phyloP scores from a whole-genome alignment of 2,888 invertebrate genomes.

The Hanleya hanleyi region DNA sequence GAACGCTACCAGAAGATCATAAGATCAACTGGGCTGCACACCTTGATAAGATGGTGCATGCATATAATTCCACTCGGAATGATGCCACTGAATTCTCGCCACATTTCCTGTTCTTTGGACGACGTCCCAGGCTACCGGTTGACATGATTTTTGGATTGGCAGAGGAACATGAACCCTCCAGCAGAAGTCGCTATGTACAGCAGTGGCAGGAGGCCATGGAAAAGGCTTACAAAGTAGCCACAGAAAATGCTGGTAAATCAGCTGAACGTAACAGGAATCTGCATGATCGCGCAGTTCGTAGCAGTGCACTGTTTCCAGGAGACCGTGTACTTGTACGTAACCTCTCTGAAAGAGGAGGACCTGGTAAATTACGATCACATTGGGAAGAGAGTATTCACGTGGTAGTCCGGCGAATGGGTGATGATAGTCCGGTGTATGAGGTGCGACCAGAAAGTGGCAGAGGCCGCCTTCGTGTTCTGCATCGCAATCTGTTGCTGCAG shows the following conservation, averaged over 20 bases:
- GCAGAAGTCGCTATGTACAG: background rate
- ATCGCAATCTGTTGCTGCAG: slow-evolving; percentile 30
- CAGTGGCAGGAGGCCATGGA: background rate
- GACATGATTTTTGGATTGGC: slow-evolving; percentile 15
- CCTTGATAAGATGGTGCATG: slow-evolving; percentile 17
- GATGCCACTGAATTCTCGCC: slow-evolving; percentile 15
- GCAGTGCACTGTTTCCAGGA: background rate
- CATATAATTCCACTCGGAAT: slow-evolving; percentile 23
- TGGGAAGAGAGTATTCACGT: slow-evolving; percentile 24
- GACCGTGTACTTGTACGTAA: background rate
- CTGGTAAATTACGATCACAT: slow-evolving; percentile 16
- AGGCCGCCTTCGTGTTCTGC: slow-evolving; percentile 18
- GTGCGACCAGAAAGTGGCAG: slow-evolving; percentile 26
- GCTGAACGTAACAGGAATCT: background rate
- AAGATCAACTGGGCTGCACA: slow-evolving; percentile 28
- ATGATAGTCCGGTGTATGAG: slow-evolving; percentile 19
- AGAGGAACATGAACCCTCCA: background rate
- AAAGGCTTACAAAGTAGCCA: background rate
- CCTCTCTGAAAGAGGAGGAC: slow-evolving; percentile 18
- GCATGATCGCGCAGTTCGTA: background rate
- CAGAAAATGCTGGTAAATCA: background rate
- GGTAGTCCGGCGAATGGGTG: slow-evolving; percentile 11
- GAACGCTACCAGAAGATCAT: slow-evolving; percentile 13
- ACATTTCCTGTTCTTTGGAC: slow-evolving; percentile 16
- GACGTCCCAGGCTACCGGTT: slow-evolving; percentile 14